Base-by-base conservation (phyloP, 2,888 invertebrate species). In the Ypsolopha sequella region DNA sequence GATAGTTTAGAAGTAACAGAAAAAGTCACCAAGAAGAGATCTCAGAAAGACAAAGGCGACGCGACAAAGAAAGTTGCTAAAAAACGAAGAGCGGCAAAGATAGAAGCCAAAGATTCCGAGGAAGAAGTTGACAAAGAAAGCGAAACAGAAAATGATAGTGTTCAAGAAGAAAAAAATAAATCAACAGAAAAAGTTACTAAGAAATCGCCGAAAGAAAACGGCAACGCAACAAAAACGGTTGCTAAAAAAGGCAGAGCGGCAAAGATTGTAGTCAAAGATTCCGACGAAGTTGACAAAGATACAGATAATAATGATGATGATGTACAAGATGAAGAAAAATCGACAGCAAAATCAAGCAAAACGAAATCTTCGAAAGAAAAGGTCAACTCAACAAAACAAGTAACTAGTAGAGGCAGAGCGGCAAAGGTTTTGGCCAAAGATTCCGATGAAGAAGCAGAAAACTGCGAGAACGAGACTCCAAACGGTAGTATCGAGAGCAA, bases 381-480 rank as follows among this genome's bases (percentile, higher is more conserved):
- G 38, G 60, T 61, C 10, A 58, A 63, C 58, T 56, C 46, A 1
- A 54, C 53, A 1, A 63, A 56, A 51, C 60, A 58, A 52, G 50
- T 56, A 1, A 49, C 43, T 36, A 44, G 49, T 11, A 50, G 48
- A 45, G 47, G 11, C 4, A 34, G 11, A 35, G n/a, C 47, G 7
- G 11, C 11, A 6, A 36, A 47, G 36, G n/a, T 45, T 6, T 2
- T 48, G 3, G 33, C 39, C 24, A 8, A 48, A 48, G 39, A 48
- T 9, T 24, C 48, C 6, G 47, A 51, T 13, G 35, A 38, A 9
- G 44, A 69, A 36, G 55, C 55, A 0, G 74, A 77, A 35, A 62
- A 69, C 33, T 55, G 60, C 43, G 78, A 80, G 51, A 76, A 79
- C 51, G 61, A 75, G 52, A 67, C 68, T 51, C 74, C 79, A 2